These are phyloP conservation scores for Eunapius fragilis DNA, from an alignment of 37 sponge, comb jelly and placozoan species.

Conservation along the genomic window DNA sequence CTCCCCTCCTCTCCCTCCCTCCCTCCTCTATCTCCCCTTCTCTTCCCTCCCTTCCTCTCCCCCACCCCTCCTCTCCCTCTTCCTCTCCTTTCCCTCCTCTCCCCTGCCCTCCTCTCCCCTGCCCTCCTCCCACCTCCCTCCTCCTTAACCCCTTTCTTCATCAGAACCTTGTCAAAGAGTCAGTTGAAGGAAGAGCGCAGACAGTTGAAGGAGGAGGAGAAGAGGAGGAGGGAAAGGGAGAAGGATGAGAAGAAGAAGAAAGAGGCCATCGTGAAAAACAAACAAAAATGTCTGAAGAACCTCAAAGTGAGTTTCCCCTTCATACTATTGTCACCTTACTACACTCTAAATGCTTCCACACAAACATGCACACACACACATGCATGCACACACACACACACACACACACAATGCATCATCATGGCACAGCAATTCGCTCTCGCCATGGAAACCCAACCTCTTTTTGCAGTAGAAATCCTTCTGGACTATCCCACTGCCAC, in stretches of 20 bases:
- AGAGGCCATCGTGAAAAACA: background rate
- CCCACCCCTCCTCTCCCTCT: constrained; percentile 4
- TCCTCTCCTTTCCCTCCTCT: background rate
- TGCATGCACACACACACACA: too few species aligned
- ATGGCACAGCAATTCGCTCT: constrained; percentile 31
- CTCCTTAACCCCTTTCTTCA: background rate
- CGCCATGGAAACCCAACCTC: constrained; percentile 13
- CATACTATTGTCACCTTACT: too few species aligned
- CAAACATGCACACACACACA: too few species aligned
- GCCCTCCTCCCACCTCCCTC: background rate
- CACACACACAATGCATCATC: background rate
- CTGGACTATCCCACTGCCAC: constrained; percentile 23
- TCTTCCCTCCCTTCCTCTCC: background rate
- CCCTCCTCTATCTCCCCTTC: background rate
- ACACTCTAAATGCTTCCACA: too few species aligned
- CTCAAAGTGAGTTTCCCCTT: background rate
- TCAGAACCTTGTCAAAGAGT: background rate
- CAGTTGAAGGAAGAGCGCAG: too few species aligned
- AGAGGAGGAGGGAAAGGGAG: constrained; percentile 11
- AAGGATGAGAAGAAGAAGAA: constrained; percentile 21
- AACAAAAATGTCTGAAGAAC: constrained; percentile 3
- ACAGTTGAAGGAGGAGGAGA: constrained; percentile 6
- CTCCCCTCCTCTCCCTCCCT: background rate
- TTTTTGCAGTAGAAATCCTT: constrained; percentile 34
- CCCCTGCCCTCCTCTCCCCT: background rate